Conservation (phyloP, 2,888 invertebrate genomes). For the Stegana nigrithorax region DNA sequence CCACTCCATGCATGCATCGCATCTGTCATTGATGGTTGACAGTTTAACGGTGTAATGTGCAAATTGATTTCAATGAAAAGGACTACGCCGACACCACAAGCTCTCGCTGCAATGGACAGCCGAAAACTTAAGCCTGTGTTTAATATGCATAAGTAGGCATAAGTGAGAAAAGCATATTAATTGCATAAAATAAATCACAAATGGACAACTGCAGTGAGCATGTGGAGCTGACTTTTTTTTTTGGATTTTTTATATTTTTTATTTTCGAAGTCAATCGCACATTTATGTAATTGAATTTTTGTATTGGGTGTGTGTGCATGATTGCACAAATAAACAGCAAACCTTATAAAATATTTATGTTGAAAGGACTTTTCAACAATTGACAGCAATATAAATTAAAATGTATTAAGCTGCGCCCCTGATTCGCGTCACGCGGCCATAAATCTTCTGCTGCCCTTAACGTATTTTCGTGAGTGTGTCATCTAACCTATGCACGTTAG, state of each 20-base stretch:
- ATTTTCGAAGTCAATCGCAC: neutral
- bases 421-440: constrained; percentile 49
- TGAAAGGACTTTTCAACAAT: constrained; percentile 35
- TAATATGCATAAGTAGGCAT: neutral
- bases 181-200: neutral
- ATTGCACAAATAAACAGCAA: neutral
- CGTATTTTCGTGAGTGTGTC: neutral
- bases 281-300: constrained; percentile 1
- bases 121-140: neutral
- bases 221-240: neutral
- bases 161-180: neutral
- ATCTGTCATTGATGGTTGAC: constrained; percentile 1
- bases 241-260: neutral
- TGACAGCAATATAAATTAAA: constrained; percentile 60
- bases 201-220: neutral
- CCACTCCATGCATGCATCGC: neutral
- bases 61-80: neutral
- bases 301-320: constrained; percentile 11
- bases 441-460: constrained; percentile 41
- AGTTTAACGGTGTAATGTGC: neutral
- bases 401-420: constrained; percentile 52
- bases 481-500: neutral
- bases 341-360: neutral
- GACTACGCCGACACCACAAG: neutral
- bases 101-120: neutral